Evolutionary conservation across 2,797 vertebrate species (phyloP).

Genomic region (Mionectes olivaceus): DNA sequence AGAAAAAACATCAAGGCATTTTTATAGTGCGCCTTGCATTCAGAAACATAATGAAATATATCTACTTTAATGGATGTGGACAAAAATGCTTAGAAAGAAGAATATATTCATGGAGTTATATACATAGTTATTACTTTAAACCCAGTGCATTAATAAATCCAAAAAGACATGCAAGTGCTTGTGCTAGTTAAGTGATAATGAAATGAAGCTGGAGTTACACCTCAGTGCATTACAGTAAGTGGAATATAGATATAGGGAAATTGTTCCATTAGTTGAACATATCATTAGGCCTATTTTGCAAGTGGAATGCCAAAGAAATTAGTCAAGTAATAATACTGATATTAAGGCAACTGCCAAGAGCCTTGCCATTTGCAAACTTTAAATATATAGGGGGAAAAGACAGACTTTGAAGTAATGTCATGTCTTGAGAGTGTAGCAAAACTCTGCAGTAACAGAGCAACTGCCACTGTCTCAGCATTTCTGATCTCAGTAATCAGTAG

Average conservation of each 20-base stretch:
- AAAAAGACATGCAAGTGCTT: conserved; percentile 52
- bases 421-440: not conserved
- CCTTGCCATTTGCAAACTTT: conserved; percentile 57
- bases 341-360: conserved; percentile 37
- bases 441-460: not conserved
- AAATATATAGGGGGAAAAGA: conserved; percentile 12
- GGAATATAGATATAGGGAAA: conserved; percentile 59
- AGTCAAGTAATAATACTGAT: conserved; percentile 48
- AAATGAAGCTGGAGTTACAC: conserved; percentile 60
- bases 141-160: conserved; percentile 57
- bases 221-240: conserved; percentile 67
- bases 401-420: not conserved
- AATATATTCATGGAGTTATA: conserved; percentile 7
- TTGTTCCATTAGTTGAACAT: conserved; percentile 61
- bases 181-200: conserved; percentile 68
- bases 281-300: conserved; percentile 60
- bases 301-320: conserved; percentile 57
- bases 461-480: conserved; percentile 1
- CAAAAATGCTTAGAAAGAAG: conserved; percentile 52
- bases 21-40: not conserved
- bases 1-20: not conserved
- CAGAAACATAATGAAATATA: conserved; percentile 3
- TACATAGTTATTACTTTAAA: conserved; percentile 56
- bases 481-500: not conserved
- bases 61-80: not conserved